Conservation (phyloP, 1,140 invertebrate genomes). For the Apis laboriosa region DNA sequence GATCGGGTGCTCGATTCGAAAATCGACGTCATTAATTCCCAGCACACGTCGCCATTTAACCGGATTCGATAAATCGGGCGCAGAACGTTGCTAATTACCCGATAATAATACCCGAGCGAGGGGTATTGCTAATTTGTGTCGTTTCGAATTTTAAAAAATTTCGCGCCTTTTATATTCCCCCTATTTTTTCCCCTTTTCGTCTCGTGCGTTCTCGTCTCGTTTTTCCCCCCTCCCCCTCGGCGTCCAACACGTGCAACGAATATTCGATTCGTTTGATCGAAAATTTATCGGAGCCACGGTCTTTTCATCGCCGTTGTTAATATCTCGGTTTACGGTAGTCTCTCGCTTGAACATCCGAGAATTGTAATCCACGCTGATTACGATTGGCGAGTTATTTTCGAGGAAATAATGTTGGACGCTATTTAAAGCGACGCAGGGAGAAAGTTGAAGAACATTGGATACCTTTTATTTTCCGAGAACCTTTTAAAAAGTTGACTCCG, state of each 20-base stretch:
- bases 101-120: constrained; percentile 45
- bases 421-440: neutral
- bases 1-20: constrained; percentile 30
- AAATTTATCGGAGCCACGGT: neutral
- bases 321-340: too few relatives aligned
- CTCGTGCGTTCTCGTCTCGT: neutral
- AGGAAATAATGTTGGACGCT: constrained; percentile 9
- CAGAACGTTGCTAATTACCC: constrained; percentile 53
- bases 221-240: neutral
- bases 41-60: constrained; percentile 53
- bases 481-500: constrained; percentile 2
- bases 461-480: neutral
- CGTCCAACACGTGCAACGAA: constrained; percentile 26
- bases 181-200: neutral
- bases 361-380: neutral
- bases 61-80: constrained; percentile 48
- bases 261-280: constrained; percentile 13
- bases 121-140: constrained; percentile 35
- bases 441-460: neutral
- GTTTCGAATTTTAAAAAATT: constrained; percentile 1
- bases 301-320: neutral
- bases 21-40: constrained; percentile 50
- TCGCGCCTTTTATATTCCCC: neutral
- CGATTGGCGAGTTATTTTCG: neutral
- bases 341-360: neutral